Conservation (phyloP, 2,888 invertebrate genomes). For the Lasioglossum calceatum region DNA sequence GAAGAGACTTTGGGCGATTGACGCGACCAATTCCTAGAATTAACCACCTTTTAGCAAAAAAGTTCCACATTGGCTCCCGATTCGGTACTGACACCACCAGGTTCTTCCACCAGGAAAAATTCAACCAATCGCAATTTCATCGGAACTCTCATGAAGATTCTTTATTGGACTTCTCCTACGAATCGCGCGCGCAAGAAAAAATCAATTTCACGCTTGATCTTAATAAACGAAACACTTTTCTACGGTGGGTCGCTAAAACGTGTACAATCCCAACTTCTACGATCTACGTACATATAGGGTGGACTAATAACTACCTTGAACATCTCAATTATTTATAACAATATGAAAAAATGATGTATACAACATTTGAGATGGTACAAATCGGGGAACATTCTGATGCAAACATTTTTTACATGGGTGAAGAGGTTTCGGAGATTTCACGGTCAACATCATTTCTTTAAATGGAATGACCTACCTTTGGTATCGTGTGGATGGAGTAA, state of each 20-base stretch:
- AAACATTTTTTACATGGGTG: too few species aligned
- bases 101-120: not conserved
- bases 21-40: slow-evolving; percentile 9
- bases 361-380: too few species aligned
- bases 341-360: too few species aligned
- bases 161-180: not conserved
- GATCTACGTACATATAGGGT: not conserved
- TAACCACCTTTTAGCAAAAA: slow-evolving; percentile 10
- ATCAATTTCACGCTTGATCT: not conserved
- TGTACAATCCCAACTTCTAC: not conserved
- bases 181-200: not conserved
- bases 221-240: not conserved
- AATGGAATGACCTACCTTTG: too few species aligned
- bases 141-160: not conserved
- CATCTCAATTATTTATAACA: not conserved
- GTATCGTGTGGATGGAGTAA: too few species aligned
- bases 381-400: too few species aligned
- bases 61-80: not conserved
- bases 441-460: too few species aligned
- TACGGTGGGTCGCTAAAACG: not conserved
- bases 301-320: not conserved
- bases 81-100: not conserved
- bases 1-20: slow-evolving; percentile 2
- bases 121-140: slow-evolving; percentile 13
- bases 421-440: too few species aligned